Percentiles rank a stretch among this genome's conserved stretches.
Conservation (phyloP, 92 coral and sea anemone species). For the Porites lobata region DNA sequence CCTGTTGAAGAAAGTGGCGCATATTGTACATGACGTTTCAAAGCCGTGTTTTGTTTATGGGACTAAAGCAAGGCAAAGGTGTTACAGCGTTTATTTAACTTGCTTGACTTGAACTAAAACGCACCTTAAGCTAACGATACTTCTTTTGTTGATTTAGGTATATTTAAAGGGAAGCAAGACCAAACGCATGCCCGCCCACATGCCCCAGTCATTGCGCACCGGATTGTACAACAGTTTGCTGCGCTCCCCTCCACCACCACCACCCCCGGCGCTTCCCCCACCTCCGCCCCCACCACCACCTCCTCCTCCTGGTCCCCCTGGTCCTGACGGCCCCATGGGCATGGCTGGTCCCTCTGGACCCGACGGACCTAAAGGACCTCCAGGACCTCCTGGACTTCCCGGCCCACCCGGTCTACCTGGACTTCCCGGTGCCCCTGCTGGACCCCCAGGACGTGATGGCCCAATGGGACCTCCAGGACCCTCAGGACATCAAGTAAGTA, state of each 20-base stretch:
- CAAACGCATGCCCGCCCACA: constrained; percentile 90
- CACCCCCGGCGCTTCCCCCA: constrained; percentile 95
- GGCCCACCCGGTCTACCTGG: constrained; percentile 98
- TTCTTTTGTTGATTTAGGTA: constrained; percentile 40
- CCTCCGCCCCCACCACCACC: constrained; percentile 99
- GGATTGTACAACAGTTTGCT: constrained; percentile 88
- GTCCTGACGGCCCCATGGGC: constrained; percentile 99
- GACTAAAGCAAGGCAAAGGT: too few relatives aligned
- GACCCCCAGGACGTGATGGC: constrained; percentile 98
- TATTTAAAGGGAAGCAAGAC: constrained; percentile 76
- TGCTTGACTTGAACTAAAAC: not conserved
- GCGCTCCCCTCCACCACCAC: constrained; percentile 96
- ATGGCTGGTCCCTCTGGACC: constrained; percentile 99
- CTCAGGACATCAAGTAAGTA: constrained; percentile 86
- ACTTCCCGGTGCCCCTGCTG: constrained; percentile 99
- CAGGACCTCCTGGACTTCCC: constrained; percentile 97
- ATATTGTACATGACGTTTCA: too few relatives aligned
- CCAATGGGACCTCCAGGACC: constrained; percentile 99
- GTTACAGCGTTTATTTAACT: too few relatives aligned
- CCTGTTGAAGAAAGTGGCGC: too few relatives aligned
- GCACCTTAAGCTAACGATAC: not conserved
- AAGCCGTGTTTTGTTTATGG: too few relatives aligned
- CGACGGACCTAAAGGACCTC: constrained; percentile 99
- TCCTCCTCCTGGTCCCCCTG: constrained; percentile 99
- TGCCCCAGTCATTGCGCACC: constrained; percentile 89